phyloP scores from a whole-genome alignment of 2,113 vertebrate genomes.

The Cisticola juncidis region DNA sequence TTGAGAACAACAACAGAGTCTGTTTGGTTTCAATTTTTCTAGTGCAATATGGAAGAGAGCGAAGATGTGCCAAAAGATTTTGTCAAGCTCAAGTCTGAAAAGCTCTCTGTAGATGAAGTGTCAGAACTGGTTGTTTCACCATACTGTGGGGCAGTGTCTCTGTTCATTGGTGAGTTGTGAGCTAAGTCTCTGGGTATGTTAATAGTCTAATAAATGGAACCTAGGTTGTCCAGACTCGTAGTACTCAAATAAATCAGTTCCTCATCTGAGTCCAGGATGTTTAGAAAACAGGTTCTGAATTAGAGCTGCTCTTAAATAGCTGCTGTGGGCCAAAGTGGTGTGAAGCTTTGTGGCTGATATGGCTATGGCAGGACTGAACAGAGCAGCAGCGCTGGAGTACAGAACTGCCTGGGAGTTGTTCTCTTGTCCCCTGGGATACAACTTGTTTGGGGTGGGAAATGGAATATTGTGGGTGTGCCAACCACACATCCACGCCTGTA shows the following conservation, averaged over 20 bases:
- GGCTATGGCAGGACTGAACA: background rate
- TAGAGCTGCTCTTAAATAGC: background rate
- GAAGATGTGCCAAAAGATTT: slow-evolving; percentile 72
- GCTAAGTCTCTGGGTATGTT: background rate
- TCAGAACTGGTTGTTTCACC: slow-evolving; percentile 80
- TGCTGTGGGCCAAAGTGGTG: background rate
- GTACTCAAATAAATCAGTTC: background rate
- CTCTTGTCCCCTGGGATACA: background rate
- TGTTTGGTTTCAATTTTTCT: slow-evolving; percentile 41
- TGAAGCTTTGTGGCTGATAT: background rate
- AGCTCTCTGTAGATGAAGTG: slow-evolving; percentile 82
- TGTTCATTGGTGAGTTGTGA: slow-evolving; percentile 85
- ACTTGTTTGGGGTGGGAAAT: background rate
- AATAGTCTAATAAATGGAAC: background rate
- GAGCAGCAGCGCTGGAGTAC: background rate
- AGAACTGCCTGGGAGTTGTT: background rate
- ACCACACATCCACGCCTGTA: background rate
- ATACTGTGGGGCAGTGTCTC: slow-evolving; percentile 85
- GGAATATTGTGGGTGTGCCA: background rate
- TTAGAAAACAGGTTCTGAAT: background rate
- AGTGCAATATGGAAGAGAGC: slow-evolving; percentile 42
- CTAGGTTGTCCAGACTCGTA: background rate
- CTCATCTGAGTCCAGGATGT: background rate
- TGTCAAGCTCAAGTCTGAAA: slow-evolving; percentile 80
- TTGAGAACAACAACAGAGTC: background rate